These are phyloP conservation scores for Pseudocheirus occidentalis DNA, from an alignment of 2,797 vertebrate genomes.

Conservation along the genomic window DNA sequence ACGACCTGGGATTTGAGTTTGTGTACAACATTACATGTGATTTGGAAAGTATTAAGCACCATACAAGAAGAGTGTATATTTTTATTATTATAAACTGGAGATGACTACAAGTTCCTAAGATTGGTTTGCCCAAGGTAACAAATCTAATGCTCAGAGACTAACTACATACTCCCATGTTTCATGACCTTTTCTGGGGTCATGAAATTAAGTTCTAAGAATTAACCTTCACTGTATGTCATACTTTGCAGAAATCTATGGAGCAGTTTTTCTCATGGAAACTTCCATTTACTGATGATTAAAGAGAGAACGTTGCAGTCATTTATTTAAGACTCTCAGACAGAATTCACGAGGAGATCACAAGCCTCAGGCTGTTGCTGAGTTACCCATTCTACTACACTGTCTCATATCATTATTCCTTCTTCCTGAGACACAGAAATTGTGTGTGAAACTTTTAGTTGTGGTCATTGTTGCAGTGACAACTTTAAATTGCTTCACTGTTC, in stretches of 20 bases:
- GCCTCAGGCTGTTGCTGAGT: slow-evolving; percentile 32
- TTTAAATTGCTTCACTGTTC: slow-evolving; percentile 29
- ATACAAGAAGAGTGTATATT: neutral
- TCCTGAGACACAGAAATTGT: slow-evolving; percentile 26
- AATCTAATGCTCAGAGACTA: neutral
- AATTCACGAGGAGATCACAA: slow-evolving; percentile 50
- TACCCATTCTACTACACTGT: slow-evolving; percentile 29
- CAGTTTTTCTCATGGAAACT: slow-evolving; percentile 72
- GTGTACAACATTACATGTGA: too few relatives aligned
- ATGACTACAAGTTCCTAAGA: slow-evolving; percentile 27
- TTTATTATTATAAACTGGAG: slow-evolving; percentile 19
- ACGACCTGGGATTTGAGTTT: too few relatives aligned
- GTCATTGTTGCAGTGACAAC: neutral
- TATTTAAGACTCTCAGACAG: slow-evolving; percentile 47
- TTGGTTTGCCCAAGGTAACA: slow-evolving; percentile 56
- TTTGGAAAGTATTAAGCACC: neutral
- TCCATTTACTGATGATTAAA: slow-evolving; percentile 70
- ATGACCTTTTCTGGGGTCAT: slow-evolving; percentile 49
- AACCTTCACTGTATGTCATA: slow-evolving; percentile 70
- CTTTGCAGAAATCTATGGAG: slow-evolving; percentile 64
- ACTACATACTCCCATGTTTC: neutral
- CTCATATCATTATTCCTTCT: slow-evolving; percentile 52
- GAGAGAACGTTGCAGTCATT: slow-evolving; percentile 55
- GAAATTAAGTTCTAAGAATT: slow-evolving; percentile 68
- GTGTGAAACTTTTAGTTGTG: slow-evolving; percentile 42